Conservation (phyloP, 2,888 invertebrate species). For the Parapristionchus giblindavisi region DNA sequence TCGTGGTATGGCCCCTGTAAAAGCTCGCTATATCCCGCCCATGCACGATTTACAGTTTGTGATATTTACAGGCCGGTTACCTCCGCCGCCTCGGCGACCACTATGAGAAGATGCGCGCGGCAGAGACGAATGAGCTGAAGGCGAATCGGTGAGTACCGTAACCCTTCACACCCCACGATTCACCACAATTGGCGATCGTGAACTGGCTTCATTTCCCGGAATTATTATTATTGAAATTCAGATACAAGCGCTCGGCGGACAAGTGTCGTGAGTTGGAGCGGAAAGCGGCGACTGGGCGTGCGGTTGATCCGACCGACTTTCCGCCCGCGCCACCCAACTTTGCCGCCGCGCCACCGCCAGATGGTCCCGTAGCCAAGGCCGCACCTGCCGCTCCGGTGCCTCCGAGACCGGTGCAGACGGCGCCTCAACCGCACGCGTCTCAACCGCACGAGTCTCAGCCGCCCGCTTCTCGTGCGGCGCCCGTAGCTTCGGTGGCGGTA, state of each 20-base stretch:
- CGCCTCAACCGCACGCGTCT: not conserved
- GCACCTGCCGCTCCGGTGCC: not conserved
- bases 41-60: too few relatives aligned
- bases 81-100: constrained; percentile 43
- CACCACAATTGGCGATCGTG: too few relatives aligned
- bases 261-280: constrained; percentile 35
- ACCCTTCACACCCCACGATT: too few relatives aligned
- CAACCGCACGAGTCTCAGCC: not conserved
- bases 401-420: not conserved
- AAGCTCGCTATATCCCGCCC: too few relatives aligned
- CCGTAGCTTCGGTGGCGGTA: too few relatives aligned
- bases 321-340: constrained; percentile 46
- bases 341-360: not conserved
- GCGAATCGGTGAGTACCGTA: constrained; percentile 47
- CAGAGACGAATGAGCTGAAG: constrained; percentile 46
- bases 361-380: not conserved
- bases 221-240: too few relatives aligned
- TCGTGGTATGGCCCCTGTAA: too few relatives aligned
- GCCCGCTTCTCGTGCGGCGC: not conserved
- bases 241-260: constrained; percentile 36
- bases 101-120: constrained; percentile 46
- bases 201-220: not conserved
- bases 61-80: constrained; percentile 17
- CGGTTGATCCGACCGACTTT: constrained; percentile 48
- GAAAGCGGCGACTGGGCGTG: constrained; percentile 37